Evolutionary conservation across 2,888 invertebrate genomes (phyloP).

Genomic region (Rotaria macrura): DNA sequence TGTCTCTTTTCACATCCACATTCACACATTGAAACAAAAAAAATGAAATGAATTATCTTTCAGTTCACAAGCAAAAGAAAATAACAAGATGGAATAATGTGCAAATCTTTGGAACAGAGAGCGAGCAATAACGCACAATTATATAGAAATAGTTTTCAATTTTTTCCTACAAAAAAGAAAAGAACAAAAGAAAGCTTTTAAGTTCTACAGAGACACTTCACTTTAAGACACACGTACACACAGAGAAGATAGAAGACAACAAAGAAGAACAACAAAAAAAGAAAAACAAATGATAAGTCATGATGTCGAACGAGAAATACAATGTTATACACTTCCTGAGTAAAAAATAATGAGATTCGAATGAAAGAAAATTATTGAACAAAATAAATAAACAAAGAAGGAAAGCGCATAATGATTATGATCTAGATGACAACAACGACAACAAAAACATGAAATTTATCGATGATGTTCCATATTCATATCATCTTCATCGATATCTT

Average conservation of each 20-base stretch:
- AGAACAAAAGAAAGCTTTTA: background rate
- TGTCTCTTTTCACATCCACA: background rate
- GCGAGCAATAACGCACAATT: background rate
- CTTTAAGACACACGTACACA: background rate
- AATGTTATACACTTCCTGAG: background rate
- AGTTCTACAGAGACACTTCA: background rate
- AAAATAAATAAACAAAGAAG: background rate
- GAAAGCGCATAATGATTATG: background rate
- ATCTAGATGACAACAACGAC: background rate
- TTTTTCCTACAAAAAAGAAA: background rate
- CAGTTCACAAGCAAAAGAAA: background rate
- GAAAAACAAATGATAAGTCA: background rate
- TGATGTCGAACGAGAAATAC: background rate
- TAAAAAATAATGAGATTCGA: constrained; percentile 9
- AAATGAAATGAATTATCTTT: background rate
- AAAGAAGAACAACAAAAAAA: background rate
- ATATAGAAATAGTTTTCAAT: background rate
- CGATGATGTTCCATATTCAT: background rate
- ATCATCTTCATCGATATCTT: background rate
- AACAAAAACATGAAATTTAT: background rate
- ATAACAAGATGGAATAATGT: background rate
- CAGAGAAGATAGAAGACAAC: background rate
- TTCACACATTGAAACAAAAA: background rate
- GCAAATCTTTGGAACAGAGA: background rate
- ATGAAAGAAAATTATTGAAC: background rate